Evolutionary conservation across 2,888 invertebrate genomes (phyloP).

Genomic region (Creontiades dilutus): DNA sequence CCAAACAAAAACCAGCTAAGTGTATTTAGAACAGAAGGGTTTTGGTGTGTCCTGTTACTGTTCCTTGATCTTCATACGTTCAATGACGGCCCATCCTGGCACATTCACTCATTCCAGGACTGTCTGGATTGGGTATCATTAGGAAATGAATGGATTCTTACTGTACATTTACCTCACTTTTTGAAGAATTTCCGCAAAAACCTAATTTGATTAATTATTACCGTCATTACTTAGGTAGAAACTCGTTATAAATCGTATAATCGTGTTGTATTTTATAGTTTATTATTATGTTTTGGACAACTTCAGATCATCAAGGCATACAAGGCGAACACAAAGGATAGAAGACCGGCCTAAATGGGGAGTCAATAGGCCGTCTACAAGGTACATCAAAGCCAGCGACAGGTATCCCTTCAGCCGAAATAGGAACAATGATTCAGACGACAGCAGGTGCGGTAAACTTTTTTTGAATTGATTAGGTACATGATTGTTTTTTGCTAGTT

Average conservation of each 20-base stretch:
- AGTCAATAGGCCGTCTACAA: constrained; percentile 84
- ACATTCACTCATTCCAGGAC: too few species aligned
- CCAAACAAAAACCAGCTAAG: neutral
- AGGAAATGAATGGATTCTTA: too few species aligned
- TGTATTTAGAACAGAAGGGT: neutral
- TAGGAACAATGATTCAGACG: constrained; percentile 56
- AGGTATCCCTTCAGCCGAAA: constrained; percentile 85
- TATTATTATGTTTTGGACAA: too few species aligned
- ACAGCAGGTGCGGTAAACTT: constrained; percentile 77
- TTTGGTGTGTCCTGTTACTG: too few species aligned
- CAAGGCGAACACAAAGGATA: constrained; percentile 57
- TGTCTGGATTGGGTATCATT: too few species aligned
- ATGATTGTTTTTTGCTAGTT: neutral
- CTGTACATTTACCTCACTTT: too few species aligned
- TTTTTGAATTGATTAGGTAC: neutral
- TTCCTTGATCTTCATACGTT: too few species aligned
- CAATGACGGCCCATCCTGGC: too few species aligned
- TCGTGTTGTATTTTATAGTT: neutral
- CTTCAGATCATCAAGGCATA: constrained; percentile 47
- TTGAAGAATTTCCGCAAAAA: too few species aligned
- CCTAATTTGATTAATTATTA: too few species aligned
- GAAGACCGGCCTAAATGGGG: constrained; percentile 79
- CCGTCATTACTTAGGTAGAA: too few species aligned
- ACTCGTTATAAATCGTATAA: too few species aligned
- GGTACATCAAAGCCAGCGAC: constrained; percentile 93